These are phyloP conservation scores for Equus przewalskii DNA, from an alignment of 2,113 vertebrate genomes.

Conservation along the genomic window DNA sequence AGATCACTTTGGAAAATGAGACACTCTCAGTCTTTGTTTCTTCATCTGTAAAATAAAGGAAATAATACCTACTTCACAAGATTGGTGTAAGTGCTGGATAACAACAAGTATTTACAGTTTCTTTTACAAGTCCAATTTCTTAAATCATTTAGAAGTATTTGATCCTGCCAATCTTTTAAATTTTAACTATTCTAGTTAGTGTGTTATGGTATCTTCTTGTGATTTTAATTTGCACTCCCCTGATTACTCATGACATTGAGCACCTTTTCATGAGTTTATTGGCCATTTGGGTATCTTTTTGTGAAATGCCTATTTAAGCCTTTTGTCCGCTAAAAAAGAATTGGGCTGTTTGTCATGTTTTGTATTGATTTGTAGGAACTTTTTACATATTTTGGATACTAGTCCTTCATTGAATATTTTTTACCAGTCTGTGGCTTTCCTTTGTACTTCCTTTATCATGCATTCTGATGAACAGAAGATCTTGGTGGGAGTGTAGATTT, in stretches of 20 bases:
- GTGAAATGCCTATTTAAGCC: neutral
- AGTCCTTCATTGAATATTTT: constrained; percentile 42
- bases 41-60: constrained; percentile 40
- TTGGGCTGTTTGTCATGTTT: neutral
- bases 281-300: constrained; percentile 14
- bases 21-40: neutral
- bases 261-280: neutral
- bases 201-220: neutral
- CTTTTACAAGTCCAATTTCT: constrained; percentile 27
- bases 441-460: neutral
- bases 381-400: neutral
- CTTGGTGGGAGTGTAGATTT: neutral
- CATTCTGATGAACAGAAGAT: constrained; percentile 5
- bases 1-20: constrained; percentile 45
- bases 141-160: constrained; percentile 32
- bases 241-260: constrained; percentile 11
- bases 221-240: neutral
- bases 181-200: constrained; percentile 18
- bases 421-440: neutral
- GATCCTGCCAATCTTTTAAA: neutral
- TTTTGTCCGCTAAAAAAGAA: constrained; percentile 5
- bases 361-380: neutral
- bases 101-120: constrained; percentile 28
- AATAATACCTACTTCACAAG: constrained; percentile 52
- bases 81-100: neutral